Conservation (phyloP, 2,888 invertebrate genomes). For the Bellardia bayeri region DNA sequence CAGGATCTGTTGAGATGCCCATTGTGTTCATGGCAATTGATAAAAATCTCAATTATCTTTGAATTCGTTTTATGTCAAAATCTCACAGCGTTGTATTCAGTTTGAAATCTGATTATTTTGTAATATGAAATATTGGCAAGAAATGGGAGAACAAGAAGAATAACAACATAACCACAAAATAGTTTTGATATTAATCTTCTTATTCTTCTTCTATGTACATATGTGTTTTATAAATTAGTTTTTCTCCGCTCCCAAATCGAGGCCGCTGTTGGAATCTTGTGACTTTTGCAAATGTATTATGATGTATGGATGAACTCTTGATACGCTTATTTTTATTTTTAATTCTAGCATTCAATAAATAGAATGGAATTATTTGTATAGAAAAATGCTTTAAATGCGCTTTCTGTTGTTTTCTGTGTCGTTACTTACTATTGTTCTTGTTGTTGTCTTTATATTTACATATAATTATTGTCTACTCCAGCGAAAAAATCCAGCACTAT, state of each 20-base stretch:
- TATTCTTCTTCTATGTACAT: background rate
- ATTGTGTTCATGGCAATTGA: slow-evolving; percentile 77
- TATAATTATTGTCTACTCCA: slow-evolving; percentile 28
- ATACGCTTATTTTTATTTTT: slow-evolving; percentile 12
- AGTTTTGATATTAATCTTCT: background rate
- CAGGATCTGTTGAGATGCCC: slow-evolving; percentile 82
- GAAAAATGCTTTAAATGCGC: slow-evolving; percentile 43
- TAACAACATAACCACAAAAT: slow-evolving; percentile 56
- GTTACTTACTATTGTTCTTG: background rate
- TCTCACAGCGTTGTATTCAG: background rate
- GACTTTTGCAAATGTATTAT: slow-evolving; percentile 47
- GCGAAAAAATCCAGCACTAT: slow-evolving; percentile 25
- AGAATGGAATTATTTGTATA: slow-evolving; percentile 30
- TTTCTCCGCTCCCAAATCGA: slow-evolving; percentile 19
- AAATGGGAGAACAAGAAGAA: background rate
- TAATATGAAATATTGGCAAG: slow-evolving; percentile 3
- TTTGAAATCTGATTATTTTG: slow-evolving; percentile 7
- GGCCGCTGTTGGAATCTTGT: slow-evolving; percentile 40
- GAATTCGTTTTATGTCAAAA: background rate
- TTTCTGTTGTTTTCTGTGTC: slow-evolving; percentile 20
- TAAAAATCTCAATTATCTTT: background rate
- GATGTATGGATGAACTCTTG: slow-evolving; percentile 12
- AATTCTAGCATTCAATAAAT: slow-evolving; percentile 12
- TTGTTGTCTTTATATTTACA: slow-evolving; percentile 14
- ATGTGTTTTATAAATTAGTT: background rate